Conservation (phyloP, 2,797 vertebrate species). For the Ispidina lecontei region DNA sequence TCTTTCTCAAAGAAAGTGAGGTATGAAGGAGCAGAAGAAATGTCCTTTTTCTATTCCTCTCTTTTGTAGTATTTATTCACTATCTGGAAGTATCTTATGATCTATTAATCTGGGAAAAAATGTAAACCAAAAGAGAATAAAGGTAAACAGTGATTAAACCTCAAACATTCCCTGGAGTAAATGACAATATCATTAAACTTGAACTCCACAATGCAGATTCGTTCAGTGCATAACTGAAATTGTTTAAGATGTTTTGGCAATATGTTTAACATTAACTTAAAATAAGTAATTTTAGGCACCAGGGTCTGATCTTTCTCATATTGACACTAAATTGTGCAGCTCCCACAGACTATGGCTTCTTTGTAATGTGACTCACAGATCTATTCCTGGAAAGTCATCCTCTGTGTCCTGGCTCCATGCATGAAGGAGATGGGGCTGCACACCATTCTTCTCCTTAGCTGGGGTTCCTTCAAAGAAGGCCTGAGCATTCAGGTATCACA, state of each 20-base stretch:
- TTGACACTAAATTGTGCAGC: not conserved
- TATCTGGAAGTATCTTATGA: constrained; percentile 25
- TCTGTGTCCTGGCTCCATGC: not conserved
- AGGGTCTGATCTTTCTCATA: constrained; percentile 34
- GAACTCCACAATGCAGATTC: constrained; percentile 46
- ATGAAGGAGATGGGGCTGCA: not conserved
- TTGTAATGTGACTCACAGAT: not conserved
- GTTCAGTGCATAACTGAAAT: constrained; percentile 47
- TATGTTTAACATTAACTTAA: constrained; percentile 50
- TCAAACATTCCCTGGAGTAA: constrained; percentile 27
- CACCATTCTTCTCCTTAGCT: not conserved
- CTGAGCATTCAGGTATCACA: fast-evolving
- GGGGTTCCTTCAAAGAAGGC: not conserved
- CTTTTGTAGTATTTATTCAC: not conserved
- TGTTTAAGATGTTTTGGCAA: constrained; percentile 44
- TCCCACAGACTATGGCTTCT: not conserved
- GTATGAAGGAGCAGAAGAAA: not conserved
- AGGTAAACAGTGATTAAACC: constrained; percentile 56
- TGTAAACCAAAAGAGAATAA: constrained; percentile 63
- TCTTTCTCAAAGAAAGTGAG: not conserved
- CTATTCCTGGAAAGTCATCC: fast-evolving
- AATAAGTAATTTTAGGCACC: constrained; percentile 23
- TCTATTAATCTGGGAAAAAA: constrained; percentile 56
- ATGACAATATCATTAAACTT: constrained; percentile 57
- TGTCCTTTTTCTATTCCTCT: not conserved